Evolutionary conservation across 2,113 vertebrate species (phyloP), one percentile per base, ranked within the genome.

Genomic region (Antennarius striatus): DNA sequence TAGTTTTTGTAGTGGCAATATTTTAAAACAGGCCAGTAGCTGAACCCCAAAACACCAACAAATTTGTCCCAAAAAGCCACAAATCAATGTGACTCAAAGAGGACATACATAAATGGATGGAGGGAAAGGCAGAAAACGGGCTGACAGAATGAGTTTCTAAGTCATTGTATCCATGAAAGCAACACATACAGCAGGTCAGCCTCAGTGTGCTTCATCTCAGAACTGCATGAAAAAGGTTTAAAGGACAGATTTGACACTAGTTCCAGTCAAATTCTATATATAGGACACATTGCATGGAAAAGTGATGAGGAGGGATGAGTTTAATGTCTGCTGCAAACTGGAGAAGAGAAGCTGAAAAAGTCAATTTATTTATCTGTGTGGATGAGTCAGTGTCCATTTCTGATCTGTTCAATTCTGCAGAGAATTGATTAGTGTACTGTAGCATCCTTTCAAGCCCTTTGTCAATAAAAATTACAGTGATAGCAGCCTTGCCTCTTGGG

Each of bases 241-340:
- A 58, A 46, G 47, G n/a, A 39, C 2, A 62, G 46, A 57, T 32
- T 46, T 30, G 11, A 68, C 71, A 65, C 6, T 32, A 32, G 54
- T 66, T 71, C 62, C 56, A 77, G 71, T 61, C 68, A 75, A 67
- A 73, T 73, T 67, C 47, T 63, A 65, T 64, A 47, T 0, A 52
- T 3, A 55, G 50, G 45, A 54, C 36, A n/a, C 16, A 58, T 39
- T 67, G 12, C 32, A 36, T 51, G 9, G 47, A 59, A 63, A 70
- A 56, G 42, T 22, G 16, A 69, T 45, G 14, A 22, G 22, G 39
- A 65, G 2, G 29, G 43, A 49, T 47, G 22, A 67, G 48, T 49
- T 63, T 10, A 32, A 66, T 79, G 56, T 46, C 10, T 29, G 10
- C 53, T 60, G 63, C n/a, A 73, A 3, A 50, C 39, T 4, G 47